These are phyloP conservation scores for Drosophila orena DNA, from an alignment of 1,140 invertebrate species.

Conservation along the genomic window DNA sequence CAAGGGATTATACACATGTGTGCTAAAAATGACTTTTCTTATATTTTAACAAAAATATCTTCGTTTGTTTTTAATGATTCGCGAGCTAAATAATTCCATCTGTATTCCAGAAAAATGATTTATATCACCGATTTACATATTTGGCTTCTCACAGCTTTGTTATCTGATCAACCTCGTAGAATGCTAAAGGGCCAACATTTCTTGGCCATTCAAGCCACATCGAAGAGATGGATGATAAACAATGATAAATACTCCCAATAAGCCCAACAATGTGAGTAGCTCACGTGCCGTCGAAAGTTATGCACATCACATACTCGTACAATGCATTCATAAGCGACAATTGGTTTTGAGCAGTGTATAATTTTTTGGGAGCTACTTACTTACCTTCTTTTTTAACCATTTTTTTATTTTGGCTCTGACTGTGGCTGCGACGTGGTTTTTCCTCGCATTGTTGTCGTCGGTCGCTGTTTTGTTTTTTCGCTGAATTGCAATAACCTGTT, in stretches of 20 bases:
- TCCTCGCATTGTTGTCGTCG: conserved; percentile 63
- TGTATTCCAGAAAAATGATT: conserved; percentile 13
- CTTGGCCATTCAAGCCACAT: conserved; percentile 30
- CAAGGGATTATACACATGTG: too few relatives aligned
- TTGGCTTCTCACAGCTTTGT: conserved; percentile 6
- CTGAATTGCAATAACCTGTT: conserved; percentile 82
- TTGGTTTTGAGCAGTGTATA: conserved; percentile 67
- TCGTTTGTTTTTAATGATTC: background rate
- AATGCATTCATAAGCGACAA: conserved; percentile 39
- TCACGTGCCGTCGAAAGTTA: conserved; percentile 20
- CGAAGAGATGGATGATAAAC: conserved; percentile 12
- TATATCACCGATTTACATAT: background rate
- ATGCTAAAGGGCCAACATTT: background rate
- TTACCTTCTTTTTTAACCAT: conserved; percentile 16
- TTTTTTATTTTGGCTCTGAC: conserved; percentile 25
- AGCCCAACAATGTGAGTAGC: conserved; percentile 30
- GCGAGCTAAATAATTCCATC: background rate
- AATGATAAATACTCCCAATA: conserved; percentile 35
- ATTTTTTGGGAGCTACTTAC: conserved; percentile 79
- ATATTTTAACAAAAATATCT: background rate
- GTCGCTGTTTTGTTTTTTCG: conserved; percentile 55
- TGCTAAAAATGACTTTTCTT: too few relatives aligned
- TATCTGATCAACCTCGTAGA: conserved; percentile 12
- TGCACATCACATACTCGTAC: conserved; percentile 33
- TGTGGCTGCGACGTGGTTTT: conserved; percentile 35